Evolutionary conservation across 2,113 vertebrate genomes (phyloP).

Genomic region (Gobio gobio): DNA sequence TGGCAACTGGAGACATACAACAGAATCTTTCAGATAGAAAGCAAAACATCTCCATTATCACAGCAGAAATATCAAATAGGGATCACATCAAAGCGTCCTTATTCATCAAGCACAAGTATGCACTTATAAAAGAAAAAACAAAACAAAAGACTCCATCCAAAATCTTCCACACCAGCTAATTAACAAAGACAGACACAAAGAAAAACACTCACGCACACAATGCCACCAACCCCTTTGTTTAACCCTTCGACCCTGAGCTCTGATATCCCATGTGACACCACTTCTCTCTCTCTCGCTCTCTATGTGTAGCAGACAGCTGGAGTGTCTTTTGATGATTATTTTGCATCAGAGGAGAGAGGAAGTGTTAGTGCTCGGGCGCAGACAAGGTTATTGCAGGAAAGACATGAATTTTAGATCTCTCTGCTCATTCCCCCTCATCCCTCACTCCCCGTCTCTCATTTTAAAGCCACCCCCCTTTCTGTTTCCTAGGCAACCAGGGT

Average conservation of each 20-base stretch:
- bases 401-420: slow-evolving; percentile 43
- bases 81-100: slow-evolving; percentile 7
- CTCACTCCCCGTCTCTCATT: slow-evolving; percentile 22
- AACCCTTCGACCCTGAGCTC: not conserved
- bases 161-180: slow-evolving; percentile 15
- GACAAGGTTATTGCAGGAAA: slow-evolving; percentile 48
- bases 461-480: slow-evolving; percentile 1
- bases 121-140: not conserved
- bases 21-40: not conserved
- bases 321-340: slow-evolving; percentile 37
- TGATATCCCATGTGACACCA: slow-evolving; percentile 16
- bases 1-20: not conserved
- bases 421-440: not conserved
- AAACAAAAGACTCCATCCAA: not conserved
- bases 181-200: slow-evolving; percentile 24
- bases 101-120: slow-evolving; percentile 20
- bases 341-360: slow-evolving; percentile 8
- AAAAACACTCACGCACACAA: slow-evolving; percentile 16
- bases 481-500: slow-evolving; percentile 47
- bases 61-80: not conserved
- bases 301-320: slow-evolving; percentile 3
- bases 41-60: slow-evolving; percentile 15
- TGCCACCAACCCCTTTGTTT: slow-evolving; percentile 14
- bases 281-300: not conserved
- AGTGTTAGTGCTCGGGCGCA: slow-evolving; percentile 4